Evolutionary conservation across 2,113 vertebrate genomes (phyloP).

Genomic region (Otocyon megalotis): DNA sequence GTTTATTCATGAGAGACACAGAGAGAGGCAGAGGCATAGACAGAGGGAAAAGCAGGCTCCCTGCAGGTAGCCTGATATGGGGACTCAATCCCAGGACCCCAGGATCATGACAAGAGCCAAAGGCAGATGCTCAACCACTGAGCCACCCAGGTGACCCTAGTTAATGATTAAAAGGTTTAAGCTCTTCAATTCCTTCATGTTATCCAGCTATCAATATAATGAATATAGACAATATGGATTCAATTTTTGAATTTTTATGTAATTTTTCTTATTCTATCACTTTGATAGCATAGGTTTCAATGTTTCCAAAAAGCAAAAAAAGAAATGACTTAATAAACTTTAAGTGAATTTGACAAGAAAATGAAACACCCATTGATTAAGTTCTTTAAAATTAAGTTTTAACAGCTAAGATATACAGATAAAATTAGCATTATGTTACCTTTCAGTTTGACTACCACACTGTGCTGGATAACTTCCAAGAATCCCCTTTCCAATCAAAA

Average conservation of each 20-base stretch:
- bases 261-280: neutral
- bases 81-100: no score
- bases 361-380: neutral
- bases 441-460: neutral
- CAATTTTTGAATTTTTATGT: neutral
- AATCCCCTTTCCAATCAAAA: neutral
- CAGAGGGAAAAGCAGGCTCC: no score
- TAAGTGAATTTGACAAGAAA: constrained; percentile 11
- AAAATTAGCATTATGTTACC: neutral
- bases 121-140: no score
- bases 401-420: neutral
- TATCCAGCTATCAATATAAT: neutral
- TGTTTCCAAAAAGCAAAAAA: neutral
- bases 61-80: no score
- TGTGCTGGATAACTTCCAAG: neutral
- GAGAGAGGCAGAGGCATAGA: no score
- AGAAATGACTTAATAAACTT: neutral
- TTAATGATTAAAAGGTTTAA: neutral
- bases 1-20: no score
- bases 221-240: neutral
- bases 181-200: neutral
- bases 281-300: neutral
- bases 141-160: neutral
- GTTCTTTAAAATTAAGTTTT: constrained; percentile 40
- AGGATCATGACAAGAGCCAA: no score